These are phyloP conservation scores for Tyria jacobaeae DNA, from an alignment of 2,888 invertebrate species.

Conservation along the genomic window DNA sequence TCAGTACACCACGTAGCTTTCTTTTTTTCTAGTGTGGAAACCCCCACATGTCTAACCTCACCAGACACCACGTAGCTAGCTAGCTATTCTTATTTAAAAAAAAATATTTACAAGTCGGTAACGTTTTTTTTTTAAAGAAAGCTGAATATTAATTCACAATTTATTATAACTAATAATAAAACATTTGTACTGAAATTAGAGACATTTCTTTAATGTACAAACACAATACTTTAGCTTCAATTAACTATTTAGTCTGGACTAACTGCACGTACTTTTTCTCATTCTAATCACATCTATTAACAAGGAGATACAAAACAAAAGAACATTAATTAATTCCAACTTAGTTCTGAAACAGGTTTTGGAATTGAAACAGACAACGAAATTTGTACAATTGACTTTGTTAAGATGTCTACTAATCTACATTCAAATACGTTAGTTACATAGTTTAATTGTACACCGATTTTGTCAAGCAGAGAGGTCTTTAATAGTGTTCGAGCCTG, in stretches of 20 bases:
- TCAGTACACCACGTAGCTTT: too few relatives aligned
- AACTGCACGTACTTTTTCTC: neutral
- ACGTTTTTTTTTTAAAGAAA: too few relatives aligned
- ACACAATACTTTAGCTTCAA: neutral
- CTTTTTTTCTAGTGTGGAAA: too few relatives aligned
- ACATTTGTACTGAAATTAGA: neutral
- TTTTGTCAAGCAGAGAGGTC: too few relatives aligned
- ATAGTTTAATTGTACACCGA: too few relatives aligned
- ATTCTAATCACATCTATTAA: conserved; percentile 1
- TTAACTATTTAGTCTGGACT: neutral
- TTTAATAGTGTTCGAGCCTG: too few relatives aligned
- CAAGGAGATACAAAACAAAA: neutral
- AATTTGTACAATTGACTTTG: neutral
- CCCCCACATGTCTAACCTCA: too few relatives aligned
- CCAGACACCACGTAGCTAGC: too few relatives aligned
- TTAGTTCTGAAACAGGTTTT: neutral
- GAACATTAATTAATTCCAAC: neutral
- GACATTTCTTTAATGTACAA: neutral
- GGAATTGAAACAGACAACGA: neutral
- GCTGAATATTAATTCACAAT: too few relatives aligned
- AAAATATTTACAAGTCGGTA: too few relatives aligned
- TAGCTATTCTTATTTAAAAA: too few relatives aligned
- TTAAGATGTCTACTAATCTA: neutral
- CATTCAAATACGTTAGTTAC: too few relatives aligned
- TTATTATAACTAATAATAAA: neutral